A percentile compares a stretch with the other conserved stretches of the same genome.
phyloP scores from a whole-genome alignment of 2,888 invertebrate genomes.

The Lycophotia porphyrea region DNA sequence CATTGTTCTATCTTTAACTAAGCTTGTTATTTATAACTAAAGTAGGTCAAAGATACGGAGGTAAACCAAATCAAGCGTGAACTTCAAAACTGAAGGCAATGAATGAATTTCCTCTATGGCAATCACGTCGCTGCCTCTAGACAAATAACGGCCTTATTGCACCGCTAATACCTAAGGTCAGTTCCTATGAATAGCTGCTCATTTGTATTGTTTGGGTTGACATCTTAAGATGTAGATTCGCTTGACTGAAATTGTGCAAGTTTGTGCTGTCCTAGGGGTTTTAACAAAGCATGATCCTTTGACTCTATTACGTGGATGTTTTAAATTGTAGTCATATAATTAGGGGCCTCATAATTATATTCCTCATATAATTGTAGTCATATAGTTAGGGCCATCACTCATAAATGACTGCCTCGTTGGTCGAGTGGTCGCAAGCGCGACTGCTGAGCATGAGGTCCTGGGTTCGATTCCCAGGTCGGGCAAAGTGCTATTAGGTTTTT shows the following conservation, averaged over 20 bases:
- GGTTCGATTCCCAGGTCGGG: too few relatives aligned
- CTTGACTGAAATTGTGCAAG: conserved; percentile 7
- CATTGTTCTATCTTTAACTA: neutral
- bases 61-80: conserved; percentile 59
- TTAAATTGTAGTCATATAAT: too few relatives aligned
- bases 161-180: conserved; percentile 54
- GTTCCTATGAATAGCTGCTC: conserved; percentile 14
- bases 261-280: neutral
- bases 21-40: conserved; percentile 19
- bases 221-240: conserved; percentile 7
- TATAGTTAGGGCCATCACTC: too few relatives aligned
- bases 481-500: too few relatives aligned
- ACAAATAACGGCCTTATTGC: conserved; percentile 59
- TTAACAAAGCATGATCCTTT: neutral
- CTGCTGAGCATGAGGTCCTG: too few relatives aligned
- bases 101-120: conserved; percentile 58
- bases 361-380: too few relatives aligned
- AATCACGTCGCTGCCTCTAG: conserved; percentile 41
- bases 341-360: too few relatives aligned
- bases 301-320: neutral
- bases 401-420: too few relatives aligned
- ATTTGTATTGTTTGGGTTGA: conserved; percentile 27
- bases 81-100: conserved; percentile 46
- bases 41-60: conserved; percentile 42
- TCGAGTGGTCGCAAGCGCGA: too few relatives aligned